These are phyloP conservation scores for Petaurus breviceps DNA, from an alignment of 2,113 vertebrate genomes.

Conservation along the genomic window DNA sequence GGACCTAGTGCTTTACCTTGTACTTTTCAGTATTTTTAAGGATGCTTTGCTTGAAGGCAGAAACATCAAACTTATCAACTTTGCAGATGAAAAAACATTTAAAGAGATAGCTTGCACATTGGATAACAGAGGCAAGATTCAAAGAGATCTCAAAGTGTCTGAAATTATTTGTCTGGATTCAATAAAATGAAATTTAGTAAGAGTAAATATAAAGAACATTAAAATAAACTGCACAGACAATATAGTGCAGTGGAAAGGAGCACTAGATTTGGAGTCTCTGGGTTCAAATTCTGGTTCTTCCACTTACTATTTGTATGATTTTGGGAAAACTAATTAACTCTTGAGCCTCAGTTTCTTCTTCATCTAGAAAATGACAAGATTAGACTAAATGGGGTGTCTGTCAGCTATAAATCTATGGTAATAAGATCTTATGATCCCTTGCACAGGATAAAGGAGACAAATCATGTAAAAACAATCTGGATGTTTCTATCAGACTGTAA, in stretches of 20 bases:
- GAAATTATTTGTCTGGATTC: neutral
- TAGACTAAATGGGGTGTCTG: neutral
- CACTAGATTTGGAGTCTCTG: neutral
- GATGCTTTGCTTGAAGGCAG: neutral
- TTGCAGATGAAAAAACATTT: neutral
- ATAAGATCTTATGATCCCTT: neutral
- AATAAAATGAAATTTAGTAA: neutral
- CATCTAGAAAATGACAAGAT: neutral
- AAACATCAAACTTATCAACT: neutral
- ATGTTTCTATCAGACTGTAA: neutral
- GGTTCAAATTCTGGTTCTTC: neutral
- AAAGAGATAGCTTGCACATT: neutral
- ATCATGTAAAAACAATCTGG: neutral
- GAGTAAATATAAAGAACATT: neutral
- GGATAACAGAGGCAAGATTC: neutral
- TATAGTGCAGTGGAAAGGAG: neutral
- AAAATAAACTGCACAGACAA: neutral
- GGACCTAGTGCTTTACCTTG: neutral
- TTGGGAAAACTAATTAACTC: neutral
- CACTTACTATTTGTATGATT: neutral
- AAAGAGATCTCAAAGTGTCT: neutral
- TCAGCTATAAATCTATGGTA: neutral
- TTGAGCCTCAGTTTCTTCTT: neutral
- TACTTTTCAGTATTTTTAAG: neutral
- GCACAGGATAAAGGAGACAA: neutral